Percentiles rank a stretch among this genome's conserved stretches.
Evolutionary conservation across 1,140 invertebrate species (phyloP).

Genomic region (Listronotus bonariensis): DNA sequence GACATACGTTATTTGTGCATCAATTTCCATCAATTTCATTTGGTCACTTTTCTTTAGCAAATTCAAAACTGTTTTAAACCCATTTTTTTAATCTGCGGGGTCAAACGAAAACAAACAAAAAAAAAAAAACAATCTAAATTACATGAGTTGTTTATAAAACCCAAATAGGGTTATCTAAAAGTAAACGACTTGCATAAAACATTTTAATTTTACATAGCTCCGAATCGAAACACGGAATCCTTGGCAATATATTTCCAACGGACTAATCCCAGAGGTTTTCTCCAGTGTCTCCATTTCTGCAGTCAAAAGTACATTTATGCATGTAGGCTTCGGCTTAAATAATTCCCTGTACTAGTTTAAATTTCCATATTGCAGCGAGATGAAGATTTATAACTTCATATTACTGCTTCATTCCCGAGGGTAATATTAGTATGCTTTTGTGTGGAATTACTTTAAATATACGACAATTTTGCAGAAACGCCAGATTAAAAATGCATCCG

Average conservation of each 20-base stretch:
- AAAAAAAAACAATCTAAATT: too few relatives aligned
- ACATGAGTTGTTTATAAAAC: too few relatives aligned
- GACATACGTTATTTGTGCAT: too few relatives aligned
- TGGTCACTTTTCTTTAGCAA: too few relatives aligned
- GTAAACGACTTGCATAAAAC: not conserved
- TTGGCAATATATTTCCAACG: conserved; percentile 13
- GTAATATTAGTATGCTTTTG: conserved; percentile 13
- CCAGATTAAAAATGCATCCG: conserved; percentile 10
- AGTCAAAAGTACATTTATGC: conserved; percentile 6
- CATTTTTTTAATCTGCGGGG: too few relatives aligned
- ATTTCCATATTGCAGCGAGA: conserved; percentile 27
- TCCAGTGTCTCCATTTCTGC: conserved; percentile 1
- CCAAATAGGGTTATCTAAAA: not conserved
- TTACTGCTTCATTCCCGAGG: conserved; percentile 21
- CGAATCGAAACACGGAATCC: conserved; percentile 10
- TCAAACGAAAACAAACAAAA: too few relatives aligned
- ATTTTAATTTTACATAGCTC: conserved; percentile 1
- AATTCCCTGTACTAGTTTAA: conserved; percentile 25
- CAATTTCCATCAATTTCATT: too few relatives aligned
- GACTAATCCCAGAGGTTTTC: conserved; percentile 17
- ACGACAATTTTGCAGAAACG: conserved; percentile 2
- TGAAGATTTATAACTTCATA: conserved; percentile 28
- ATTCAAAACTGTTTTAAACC: too few relatives aligned
- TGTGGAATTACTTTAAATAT: conserved; percentile 16
- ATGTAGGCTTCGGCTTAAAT: conserved; percentile 21